Evolutionary conservation across 2,113 vertebrate species (phyloP).

Genomic region (Corythoichthys haematopterus): DNA sequence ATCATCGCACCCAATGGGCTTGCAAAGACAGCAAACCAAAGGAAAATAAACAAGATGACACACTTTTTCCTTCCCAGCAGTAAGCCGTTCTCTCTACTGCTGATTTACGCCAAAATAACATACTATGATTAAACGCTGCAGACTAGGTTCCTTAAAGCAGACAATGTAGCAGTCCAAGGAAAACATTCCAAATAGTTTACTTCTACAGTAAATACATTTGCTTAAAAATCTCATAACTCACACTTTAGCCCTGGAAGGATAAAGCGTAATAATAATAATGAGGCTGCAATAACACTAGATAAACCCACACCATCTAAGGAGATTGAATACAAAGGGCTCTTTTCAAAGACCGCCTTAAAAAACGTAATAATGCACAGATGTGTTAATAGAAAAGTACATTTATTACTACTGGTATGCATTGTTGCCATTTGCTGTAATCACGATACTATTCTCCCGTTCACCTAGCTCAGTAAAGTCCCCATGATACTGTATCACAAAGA

Average conservation of each 20-base stretch:
- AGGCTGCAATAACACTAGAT: not conserved
- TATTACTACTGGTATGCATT: not conserved
- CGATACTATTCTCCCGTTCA: too few relatives aligned
- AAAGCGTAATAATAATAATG: not conserved
- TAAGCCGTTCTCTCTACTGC: conserved; percentile 14
- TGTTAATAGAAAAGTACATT: not conserved
- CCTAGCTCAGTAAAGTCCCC: too few relatives aligned
- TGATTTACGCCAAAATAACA: conserved; percentile 14
- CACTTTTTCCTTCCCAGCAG: conserved; percentile 47
- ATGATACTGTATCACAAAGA: not conserved
- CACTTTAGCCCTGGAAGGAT: conserved; percentile 3
- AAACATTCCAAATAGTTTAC: conserved; percentile 4
- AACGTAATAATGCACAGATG: not conserved
- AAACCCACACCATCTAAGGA: not conserved
- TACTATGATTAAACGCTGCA: not conserved
- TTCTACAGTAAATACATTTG: conserved; percentile 6
- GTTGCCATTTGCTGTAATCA: not conserved
- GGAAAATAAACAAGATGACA: conserved; percentile 67
- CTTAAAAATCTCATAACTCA: conserved; percentile 1
- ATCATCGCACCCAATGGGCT: conserved; percentile 56
- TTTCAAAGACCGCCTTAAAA: not conserved
- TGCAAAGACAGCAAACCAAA: conserved; percentile 55
- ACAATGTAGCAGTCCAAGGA: conserved; percentile 4
- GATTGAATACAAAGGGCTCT: not conserved
- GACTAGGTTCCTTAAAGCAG: not conserved